A percentile compares a stretch with the other conserved stretches of the same genome.
Evolutionary conservation across 2,113 vertebrate genomes (phyloP).

Genomic region (Synodontis membranacea): DNA sequence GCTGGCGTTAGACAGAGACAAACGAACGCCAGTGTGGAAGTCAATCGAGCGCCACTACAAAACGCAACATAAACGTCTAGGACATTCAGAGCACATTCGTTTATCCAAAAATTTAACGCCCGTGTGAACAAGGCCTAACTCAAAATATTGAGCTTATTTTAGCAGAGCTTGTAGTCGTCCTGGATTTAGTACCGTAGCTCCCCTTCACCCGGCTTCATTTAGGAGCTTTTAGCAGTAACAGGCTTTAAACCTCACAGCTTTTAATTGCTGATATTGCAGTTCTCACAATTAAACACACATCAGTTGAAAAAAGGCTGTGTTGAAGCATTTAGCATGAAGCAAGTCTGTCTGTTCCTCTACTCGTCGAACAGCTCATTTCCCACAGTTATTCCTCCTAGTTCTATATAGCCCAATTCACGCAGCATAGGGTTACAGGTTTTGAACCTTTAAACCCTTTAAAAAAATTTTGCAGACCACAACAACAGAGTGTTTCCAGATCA

Average conservation of each 20-base stretch:
- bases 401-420: not conserved
- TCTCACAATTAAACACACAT: not conserved
- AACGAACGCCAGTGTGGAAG: too few species aligned
- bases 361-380: not conserved
- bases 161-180: not conserved
- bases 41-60: too few species aligned
- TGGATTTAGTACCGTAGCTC: constrained; percentile 1
- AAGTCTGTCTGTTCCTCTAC: not conserved
- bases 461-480: not conserved
- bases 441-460: not conserved
- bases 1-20: too few species aligned
- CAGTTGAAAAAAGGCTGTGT: not conserved
- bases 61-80: too few species aligned
- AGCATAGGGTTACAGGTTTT: not conserved
- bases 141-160: not conserved
- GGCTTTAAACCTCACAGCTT: not conserved
- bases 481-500: not conserved
- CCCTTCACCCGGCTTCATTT: not conserved
- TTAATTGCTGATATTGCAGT: not conserved
- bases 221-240: not conserved
- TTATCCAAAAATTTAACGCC: too few species aligned
- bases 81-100: too few species aligned
- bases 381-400: not conserved
- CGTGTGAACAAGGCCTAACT: too few species aligned
- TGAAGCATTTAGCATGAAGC: not conserved